phyloP scores from a whole-genome alignment of 2,113 vertebrate genomes.

The Arizona elegans region DNA sequence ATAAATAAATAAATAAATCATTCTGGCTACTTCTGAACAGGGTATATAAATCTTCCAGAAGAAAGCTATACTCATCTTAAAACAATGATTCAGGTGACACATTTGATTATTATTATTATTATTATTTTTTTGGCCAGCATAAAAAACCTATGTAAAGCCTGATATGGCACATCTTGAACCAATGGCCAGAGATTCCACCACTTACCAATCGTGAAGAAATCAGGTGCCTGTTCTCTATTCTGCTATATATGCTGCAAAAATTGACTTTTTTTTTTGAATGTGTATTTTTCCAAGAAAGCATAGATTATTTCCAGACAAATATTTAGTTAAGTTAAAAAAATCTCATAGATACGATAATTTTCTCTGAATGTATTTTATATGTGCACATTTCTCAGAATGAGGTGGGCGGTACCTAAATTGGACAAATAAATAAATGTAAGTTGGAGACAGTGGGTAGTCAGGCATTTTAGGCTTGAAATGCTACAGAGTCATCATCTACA shows the following conservation, averaged over 20 bases:
- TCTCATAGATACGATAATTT: neutral
- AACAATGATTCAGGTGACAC: neutral
- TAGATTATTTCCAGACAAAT: neutral
- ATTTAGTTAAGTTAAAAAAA: neutral
- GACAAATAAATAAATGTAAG: neutral
- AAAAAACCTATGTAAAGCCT: neutral
- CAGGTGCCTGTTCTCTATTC: neutral
- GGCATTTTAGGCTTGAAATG: neutral
- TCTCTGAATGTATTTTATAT: neutral
- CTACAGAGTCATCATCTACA: neutral
- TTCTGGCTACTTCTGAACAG: neutral
- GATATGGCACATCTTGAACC: neutral
- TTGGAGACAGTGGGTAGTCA: neutral
- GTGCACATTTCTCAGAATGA: neutral
- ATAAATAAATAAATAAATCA: too few relatives aligned
- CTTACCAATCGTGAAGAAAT: neutral
- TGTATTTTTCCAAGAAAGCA: neutral
- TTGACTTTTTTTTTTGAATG: neutral
- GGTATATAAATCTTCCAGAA: neutral
- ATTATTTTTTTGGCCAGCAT: neutral
- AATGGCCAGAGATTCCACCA: neutral
- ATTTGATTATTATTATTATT: neutral
- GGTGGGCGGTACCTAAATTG: neutral
- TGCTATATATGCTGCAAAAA: neutral
- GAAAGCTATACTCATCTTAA: neutral